A percentile compares a stretch with the other conserved stretches of the same genome.
phyloP scores from a whole-genome alignment of 2,113 vertebrate species.

The Heterocephalus glaber region DNA sequence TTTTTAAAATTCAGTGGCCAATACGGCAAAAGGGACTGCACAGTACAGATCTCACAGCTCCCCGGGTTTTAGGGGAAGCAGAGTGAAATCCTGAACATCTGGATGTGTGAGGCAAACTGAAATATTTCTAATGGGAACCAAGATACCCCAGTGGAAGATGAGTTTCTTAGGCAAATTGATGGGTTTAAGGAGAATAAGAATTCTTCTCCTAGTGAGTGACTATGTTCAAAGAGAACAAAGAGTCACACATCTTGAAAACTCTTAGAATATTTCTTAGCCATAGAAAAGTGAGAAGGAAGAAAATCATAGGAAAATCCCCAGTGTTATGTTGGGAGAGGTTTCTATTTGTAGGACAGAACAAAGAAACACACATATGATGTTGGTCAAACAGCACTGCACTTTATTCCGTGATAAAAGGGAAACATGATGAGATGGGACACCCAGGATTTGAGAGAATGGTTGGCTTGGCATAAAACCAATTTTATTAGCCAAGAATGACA shows the following conservation, averaged over 20 bases:
- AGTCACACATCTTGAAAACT: not conserved
- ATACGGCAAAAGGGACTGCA: not conserved
- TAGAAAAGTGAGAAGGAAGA: slow-evolving; percentile 36
- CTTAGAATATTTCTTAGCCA: not conserved
- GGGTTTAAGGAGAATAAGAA: slow-evolving; percentile 6
- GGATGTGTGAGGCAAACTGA: not conserved
- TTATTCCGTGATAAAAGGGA: slow-evolving; percentile 71
- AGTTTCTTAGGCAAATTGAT: slow-evolving; percentile 13
- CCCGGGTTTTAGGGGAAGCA: not conserved
- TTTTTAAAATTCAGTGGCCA: not conserved
- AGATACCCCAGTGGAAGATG: not conserved
- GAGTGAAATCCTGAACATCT: not conserved
- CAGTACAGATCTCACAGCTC: not conserved
- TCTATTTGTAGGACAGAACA: slow-evolving; percentile 52
- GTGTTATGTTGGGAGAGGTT: slow-evolving; percentile 12
- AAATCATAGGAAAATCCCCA: slow-evolving; percentile 1
- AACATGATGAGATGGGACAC: slow-evolving; percentile 68
- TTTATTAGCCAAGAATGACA: slow-evolving; percentile 78
- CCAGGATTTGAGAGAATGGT: slow-evolving; percentile 65
- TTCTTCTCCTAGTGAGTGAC: not conserved
- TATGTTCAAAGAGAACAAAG: slow-evolving; percentile 52
- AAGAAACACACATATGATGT: not conserved
- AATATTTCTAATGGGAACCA: not conserved
- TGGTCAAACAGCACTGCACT: not conserved
- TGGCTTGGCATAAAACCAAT: slow-evolving; percentile 69